Conservation (phyloP, 2,113 vertebrate genomes). For the Sula dactylatra region DNA sequence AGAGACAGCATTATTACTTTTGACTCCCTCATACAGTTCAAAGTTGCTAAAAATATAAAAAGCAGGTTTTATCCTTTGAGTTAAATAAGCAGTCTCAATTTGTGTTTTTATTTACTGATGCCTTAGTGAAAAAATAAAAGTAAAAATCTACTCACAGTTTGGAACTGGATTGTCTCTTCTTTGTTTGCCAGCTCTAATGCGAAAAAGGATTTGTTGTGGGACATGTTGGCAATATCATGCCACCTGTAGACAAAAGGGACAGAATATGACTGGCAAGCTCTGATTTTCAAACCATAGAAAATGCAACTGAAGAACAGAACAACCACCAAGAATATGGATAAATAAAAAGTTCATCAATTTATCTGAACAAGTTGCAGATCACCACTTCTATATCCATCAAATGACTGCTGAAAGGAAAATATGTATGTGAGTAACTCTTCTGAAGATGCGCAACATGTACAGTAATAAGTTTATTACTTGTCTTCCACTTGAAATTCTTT, state of each 20-base stretch:
- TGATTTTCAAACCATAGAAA: neutral
- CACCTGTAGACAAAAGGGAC: slow-evolving; percentile 79
- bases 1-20: neutral
- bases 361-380: neutral
- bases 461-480: neutral
- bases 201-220: slow-evolving; percentile 97
- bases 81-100: neutral
- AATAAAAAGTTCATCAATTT: neutral
- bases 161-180: slow-evolving; percentile 97
- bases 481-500: neutral
- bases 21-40: neutral
- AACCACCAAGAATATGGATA: neutral
- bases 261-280: neutral
- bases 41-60: neutral
- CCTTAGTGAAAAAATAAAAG: neutral
- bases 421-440: neutral
- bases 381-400: neutral
- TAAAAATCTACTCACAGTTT: slow-evolving; percentile 85
- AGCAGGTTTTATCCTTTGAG: neutral
- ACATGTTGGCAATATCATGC: slow-evolving; percentile 98
- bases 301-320: neutral
- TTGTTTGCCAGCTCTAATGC: slow-evolving; percentile 90
- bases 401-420: neutral
- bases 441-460: neutral
- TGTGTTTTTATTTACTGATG: neutral